Percentiles rank a stretch among this genome's conserved stretches.
Conservation (phyloP, 1,140 invertebrate species). For the Telenomus remus region DNA sequence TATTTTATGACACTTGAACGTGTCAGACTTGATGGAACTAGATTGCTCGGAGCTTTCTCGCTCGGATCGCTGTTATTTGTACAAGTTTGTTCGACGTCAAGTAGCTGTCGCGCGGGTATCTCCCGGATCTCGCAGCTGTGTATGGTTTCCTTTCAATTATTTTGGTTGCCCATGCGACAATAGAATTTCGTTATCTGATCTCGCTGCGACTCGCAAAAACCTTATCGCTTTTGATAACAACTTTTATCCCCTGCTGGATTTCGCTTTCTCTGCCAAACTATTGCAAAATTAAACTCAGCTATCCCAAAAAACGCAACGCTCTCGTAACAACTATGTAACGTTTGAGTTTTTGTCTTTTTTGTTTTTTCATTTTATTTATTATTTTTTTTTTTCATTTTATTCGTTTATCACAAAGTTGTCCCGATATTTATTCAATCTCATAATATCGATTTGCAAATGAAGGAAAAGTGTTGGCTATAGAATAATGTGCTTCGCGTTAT, state of each 20-base stretch:
- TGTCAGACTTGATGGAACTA: constrained; percentile 52
- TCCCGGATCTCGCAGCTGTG: constrained; percentile 40
- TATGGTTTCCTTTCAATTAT: constrained; percentile 42
- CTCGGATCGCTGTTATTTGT: constrained; percentile 45
- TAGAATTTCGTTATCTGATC: constrained; percentile 36
- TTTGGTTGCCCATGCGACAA: constrained; percentile 35
- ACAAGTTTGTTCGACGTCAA: constrained; percentile 47
- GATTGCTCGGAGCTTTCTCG: constrained; percentile 47
- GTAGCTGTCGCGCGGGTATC: constrained; percentile 48
- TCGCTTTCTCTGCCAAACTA: too few relatives aligned
- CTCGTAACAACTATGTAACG: too few relatives aligned
- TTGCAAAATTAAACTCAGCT: too few relatives aligned
- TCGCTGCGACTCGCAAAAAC: constrained; percentile 1
- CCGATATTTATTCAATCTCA: too few relatives aligned
- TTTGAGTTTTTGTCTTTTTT: too few relatives aligned
- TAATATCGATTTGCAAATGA: neutral
- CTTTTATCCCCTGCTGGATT: neutral
- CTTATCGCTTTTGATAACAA: constrained; percentile 28
- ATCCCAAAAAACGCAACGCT: too few relatives aligned
- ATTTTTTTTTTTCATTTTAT: too few relatives aligned
- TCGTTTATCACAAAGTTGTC: too few relatives aligned
- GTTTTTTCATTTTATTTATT: too few relatives aligned
- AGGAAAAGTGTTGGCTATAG: constrained; percentile 1
- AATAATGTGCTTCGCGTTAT: constrained; percentile 2
- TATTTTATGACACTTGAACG: constrained; percentile 48